Evolutionary conservation across 64 coral and sea anemone species (phyloP).

Genomic region (Actinia equina): DNA sequence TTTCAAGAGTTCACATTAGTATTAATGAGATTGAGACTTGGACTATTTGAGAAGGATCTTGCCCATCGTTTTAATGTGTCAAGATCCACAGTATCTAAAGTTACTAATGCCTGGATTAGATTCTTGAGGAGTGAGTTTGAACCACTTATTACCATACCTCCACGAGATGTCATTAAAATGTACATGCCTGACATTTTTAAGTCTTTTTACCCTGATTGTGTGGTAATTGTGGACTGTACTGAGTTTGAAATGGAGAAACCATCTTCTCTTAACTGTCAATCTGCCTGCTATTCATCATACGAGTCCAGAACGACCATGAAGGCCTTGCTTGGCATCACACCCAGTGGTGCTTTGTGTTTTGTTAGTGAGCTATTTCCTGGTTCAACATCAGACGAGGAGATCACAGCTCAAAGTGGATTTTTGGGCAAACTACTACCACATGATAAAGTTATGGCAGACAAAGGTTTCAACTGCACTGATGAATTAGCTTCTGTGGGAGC

Average conservation of each 20-base stretch:
- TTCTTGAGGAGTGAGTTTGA: not conserved
- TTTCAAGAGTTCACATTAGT: not conserved
- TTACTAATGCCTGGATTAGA: not conserved
- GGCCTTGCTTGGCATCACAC: no score
- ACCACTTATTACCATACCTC: not conserved
- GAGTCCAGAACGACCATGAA: not conserved
- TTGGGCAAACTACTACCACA: no score
- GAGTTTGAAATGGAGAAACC: constrained; percentile 23
- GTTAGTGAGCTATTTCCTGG: no score
- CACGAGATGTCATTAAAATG: no score
- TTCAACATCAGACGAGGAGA: no score
- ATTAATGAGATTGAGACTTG: not conserved
- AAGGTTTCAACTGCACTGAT: no score
- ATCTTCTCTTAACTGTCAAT: constrained; percentile 2
- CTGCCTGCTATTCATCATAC: not conserved
- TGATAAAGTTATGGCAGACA: no score
- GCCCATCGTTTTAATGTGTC: not conserved
- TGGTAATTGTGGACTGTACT: constrained; percentile 30
- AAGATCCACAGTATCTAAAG: not conserved
- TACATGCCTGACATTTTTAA: no score
- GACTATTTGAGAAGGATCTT: not conserved
- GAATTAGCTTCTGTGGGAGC: no score
- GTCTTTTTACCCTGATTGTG: not conserved
- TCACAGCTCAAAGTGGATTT: no score
- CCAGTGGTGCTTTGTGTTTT: no score